Conservation (phyloP, 1,140 invertebrate species). For the Apis mellifera region DNA sequence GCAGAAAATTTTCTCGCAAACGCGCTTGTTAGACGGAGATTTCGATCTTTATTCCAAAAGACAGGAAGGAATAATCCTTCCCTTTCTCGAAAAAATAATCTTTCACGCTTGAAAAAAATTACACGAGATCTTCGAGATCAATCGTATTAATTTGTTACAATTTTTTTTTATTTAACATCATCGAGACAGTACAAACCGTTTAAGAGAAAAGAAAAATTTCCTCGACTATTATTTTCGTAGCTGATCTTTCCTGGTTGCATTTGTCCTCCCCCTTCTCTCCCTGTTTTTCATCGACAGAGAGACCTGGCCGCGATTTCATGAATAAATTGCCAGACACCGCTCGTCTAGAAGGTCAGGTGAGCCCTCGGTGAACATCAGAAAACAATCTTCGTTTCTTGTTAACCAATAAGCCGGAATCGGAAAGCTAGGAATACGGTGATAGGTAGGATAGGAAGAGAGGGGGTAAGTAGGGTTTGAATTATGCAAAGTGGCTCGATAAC, state of each 20-base stretch:
- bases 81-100: no score
- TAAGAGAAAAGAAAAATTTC: neutral
- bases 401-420: slow-evolving; percentile 8
- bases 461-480: slow-evolving; percentile 65
- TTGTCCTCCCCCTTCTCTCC: neutral
- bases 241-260: neutral
- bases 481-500: slow-evolving; percentile 76
- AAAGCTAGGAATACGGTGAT: slow-evolving; percentile 17
- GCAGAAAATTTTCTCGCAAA: neutral
- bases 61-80: no score
- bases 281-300: neutral
- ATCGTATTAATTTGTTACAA: no score
- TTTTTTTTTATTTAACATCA: no score
- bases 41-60: neutral
- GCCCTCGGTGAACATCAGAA: slow-evolving; percentile 25
- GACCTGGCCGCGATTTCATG: slow-evolving; percentile 19
- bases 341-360: neutral
- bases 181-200: neutral
- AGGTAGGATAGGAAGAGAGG: neutral
- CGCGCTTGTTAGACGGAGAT: neutral
- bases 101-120: no score
- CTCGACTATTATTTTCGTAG: neutral
- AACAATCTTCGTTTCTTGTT: slow-evolving; percentile 30
- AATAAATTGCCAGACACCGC: slow-evolving; percentile 11
- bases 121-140: no score